phyloP scores from a whole-genome alignment of 2,113 vertebrate genomes.

The Urocynchramus pylzowi region DNA sequence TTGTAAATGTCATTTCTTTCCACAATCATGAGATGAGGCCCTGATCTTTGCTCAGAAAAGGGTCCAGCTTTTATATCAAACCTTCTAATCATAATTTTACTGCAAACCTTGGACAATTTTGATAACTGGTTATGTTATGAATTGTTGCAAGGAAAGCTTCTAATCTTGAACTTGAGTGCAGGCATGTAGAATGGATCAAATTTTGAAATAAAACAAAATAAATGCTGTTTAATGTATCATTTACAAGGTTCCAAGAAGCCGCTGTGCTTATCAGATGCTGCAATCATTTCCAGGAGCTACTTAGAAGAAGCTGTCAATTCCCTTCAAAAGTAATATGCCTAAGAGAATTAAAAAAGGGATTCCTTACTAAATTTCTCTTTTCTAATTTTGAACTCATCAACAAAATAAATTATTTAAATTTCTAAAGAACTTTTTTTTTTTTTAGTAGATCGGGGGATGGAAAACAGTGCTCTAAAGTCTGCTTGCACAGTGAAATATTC shows the following conservation, averaged over 20 bases:
- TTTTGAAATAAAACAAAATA: conserved; percentile 1
- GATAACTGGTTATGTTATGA: background rate
- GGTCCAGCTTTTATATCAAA: background rate
- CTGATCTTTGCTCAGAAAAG: conserved; percentile 41
- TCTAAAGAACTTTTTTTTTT: background rate
- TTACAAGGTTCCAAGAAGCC: conserved; percentile 24
- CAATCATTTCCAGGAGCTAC: conserved; percentile 39
- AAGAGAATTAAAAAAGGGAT: background rate
- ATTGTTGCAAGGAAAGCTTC: background rate
- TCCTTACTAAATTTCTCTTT: background rate
- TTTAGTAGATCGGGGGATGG: background rate
- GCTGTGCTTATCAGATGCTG: background rate
- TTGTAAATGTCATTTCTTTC: conserved; percentile 58
- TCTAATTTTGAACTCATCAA: conserved; percentile 7
- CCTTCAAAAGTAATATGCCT: background rate
- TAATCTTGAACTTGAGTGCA: background rate
- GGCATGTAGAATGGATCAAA: background rate
- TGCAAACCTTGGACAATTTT: background rate
- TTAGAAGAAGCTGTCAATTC: conserved; percentile 16
- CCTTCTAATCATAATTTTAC: background rate
- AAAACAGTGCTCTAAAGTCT: background rate
- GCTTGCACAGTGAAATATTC: background rate
- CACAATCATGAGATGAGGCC: background rate
- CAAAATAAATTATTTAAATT: background rate
- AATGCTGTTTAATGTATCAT: conserved; percentile 20